A percentile compares a stretch with the other conserved stretches of the same genome.
phyloP scores from a whole-genome alignment of 2,888 invertebrate genomes.

The Papilio gigon region DNA sequence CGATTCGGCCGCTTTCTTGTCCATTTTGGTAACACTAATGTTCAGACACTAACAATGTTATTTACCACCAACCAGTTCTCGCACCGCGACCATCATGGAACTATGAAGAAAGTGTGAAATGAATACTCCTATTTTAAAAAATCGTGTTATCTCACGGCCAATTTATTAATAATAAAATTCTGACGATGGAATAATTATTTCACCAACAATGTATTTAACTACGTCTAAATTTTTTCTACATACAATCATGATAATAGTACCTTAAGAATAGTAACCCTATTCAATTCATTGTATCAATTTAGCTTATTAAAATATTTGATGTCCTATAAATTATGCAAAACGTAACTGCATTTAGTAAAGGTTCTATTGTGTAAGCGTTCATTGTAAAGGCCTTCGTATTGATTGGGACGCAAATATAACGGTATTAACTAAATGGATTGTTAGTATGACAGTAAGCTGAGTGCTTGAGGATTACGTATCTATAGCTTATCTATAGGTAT shows the following conservation, averaged over 20 bases:
- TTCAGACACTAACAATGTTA: constrained; percentile 42
- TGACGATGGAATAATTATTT: constrained; percentile 37
- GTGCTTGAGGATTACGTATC: not conserved
- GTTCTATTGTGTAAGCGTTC: not conserved
- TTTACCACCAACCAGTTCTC: constrained; percentile 39
- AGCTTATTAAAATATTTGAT: not conserved
- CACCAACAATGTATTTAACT: not conserved
- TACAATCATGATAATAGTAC: no score
- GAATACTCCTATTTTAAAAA: not conserved
- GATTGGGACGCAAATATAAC: not conserved
- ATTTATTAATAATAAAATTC: not conserved
- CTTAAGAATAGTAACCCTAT: not conserved
- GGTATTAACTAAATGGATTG: not conserved
- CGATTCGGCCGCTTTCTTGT: constrained; percentile 51
- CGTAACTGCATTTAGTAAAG: not conserved
- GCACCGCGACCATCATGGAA: constrained; percentile 32
- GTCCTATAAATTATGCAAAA: not conserved
- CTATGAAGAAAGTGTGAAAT: constrained; percentile 25
- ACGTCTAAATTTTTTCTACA: no score
- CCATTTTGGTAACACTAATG: constrained; percentile 51
- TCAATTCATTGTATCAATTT: not conserved
- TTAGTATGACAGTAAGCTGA: not conserved
- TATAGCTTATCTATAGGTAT: no score
- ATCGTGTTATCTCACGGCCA: constrained; percentile 30
- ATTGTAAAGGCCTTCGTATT: not conserved